Base-by-base conservation (phyloP, 2,113 vertebrate species). In the Gasterosteus aculeatus region DNA sequence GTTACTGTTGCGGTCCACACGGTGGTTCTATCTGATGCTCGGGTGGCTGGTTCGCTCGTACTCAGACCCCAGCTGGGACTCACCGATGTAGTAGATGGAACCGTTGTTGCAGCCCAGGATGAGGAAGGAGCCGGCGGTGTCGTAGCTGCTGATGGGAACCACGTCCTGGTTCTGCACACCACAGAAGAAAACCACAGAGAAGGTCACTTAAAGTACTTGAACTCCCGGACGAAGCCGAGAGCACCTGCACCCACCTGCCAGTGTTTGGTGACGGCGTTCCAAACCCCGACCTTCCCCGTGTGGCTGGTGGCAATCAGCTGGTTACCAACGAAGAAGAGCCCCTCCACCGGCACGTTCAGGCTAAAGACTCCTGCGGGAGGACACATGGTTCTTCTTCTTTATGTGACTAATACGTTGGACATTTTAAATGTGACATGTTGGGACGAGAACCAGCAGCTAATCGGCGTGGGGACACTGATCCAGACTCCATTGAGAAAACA, bases 261-360 rank as follows among this genome's bases (percentile, higher is more conserved):
- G 92, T 98, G 97, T 81, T 98, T 97, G 77, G 97, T 98, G 83
- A 98, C 96, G 0, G 97, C 97, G 5, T 98, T 98, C 97, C 97
- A 98, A 16, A 98, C 96, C 0, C 97, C 96, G 0, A 98, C 96
- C 77, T 96, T 97, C 26, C 97, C 97, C 0, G 94, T 95, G 93
- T 97, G 96, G 75, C 97, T 98, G 22, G 97, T 97, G 67, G 97
- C 96, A 0, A 97, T 96, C 78, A 98, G 95, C 88, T 98, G 97
- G 89, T 96, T 98, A 41, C 96, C 97, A 0, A 98, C 96, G 0
- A 98, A 98, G 93, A 98, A 97, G 72, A 98, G 91, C 0, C 96
- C 95, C 72, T 98, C 96, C n/a, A 96, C 94, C 0, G 95, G 95
- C 0, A 98, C 97, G 0, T 96, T 96, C 2, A 98, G 89, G 26